Conservation (phyloP, 2,113 vertebrate genomes). For the Trichomycterus rosablanca region DNA sequence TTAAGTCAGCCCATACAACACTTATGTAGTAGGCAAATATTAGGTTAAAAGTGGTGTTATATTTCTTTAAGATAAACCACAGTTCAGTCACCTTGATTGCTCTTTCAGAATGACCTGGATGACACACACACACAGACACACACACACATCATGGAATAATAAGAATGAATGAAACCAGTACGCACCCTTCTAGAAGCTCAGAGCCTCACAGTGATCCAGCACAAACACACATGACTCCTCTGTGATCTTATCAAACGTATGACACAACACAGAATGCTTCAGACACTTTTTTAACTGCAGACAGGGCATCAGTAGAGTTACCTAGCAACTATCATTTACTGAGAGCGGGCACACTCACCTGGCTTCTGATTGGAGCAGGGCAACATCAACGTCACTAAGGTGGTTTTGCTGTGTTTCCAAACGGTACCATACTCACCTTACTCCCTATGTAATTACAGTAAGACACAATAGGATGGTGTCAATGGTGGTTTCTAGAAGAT, state of each 20-base stretch:
- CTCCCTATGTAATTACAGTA: too few relatives aligned
- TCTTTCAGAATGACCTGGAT: background rate
- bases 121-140: background rate
- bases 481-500: too few relatives aligned
- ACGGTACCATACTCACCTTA: too few relatives aligned
- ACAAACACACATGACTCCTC: background rate
- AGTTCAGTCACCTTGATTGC: too few relatives aligned
- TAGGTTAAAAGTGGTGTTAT: too few relatives aligned
- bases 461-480: too few relatives aligned
- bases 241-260: background rate
- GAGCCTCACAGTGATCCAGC: background rate
- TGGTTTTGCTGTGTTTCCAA: too few relatives aligned
- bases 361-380: slow-evolving; percentile 16
- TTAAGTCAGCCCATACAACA: too few relatives aligned
- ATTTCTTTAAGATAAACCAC: background rate
- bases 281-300: background rate
- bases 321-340: slow-evolving; percentile 32
- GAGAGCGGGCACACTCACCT: background rate
- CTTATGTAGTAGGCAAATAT: too few relatives aligned
- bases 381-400: background rate
- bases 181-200: slow-evolving; percentile 5
- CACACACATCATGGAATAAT: too few relatives aligned
- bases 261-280: slow-evolving; percentile 28
- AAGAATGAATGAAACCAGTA: slow-evolving; percentile 3
- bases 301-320: slow-evolving; percentile 6